Percentiles rank a stretch among this genome's conserved stretches.
Evolutionary conservation across 2,113 vertebrate genomes (phyloP).

Genomic region (Edolisoma coerulescens): DNA sequence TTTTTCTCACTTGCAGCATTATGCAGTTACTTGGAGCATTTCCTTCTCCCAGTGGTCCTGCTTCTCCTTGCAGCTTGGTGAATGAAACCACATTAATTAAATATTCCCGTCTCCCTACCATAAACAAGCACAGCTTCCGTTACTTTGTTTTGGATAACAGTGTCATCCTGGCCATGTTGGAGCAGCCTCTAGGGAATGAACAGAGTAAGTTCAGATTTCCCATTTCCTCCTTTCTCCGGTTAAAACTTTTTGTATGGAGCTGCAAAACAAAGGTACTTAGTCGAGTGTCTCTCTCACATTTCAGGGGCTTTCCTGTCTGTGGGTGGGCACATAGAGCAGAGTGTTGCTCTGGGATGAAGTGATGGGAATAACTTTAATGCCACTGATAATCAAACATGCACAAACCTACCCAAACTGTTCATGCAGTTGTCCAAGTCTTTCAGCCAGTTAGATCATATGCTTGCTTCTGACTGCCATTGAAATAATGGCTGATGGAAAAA

Average conservation of each 20-base stretch:
- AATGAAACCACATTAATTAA: slow-evolving; percentile 93
- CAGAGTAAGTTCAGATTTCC: slow-evolving; percentile 83
- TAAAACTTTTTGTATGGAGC: background rate
- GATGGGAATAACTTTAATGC: background rate
- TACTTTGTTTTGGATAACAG: slow-evolving; percentile 96
- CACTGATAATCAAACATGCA: background rate
- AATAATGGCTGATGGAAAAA: background rate
- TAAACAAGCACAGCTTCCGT: slow-evolving; percentile 89
- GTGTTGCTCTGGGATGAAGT: background rate
- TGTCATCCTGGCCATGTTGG: slow-evolving; percentile 94
- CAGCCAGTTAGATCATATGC: background rate
- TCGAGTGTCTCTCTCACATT: fast-evolving
- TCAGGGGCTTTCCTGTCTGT: background rate
- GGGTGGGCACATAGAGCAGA: background rate
- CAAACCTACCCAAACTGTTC: background rate
- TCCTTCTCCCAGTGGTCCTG: slow-evolving; percentile 92
- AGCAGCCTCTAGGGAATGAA: slow-evolving; percentile 94
- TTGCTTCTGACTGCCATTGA: background rate
- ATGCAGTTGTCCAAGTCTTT: background rate
- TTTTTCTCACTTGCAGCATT: slow-evolving; percentile 76
- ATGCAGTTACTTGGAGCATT: slow-evolving; percentile 96
- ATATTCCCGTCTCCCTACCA: slow-evolving; percentile 87
- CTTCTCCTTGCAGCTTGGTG: slow-evolving; percentile 93
- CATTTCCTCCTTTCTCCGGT: background rate
- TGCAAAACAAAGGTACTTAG: background rate